Evolutionary conservation across 2,113 vertebrate genomes (phyloP).

Genomic region (Mesocricetus auratus): DNA sequence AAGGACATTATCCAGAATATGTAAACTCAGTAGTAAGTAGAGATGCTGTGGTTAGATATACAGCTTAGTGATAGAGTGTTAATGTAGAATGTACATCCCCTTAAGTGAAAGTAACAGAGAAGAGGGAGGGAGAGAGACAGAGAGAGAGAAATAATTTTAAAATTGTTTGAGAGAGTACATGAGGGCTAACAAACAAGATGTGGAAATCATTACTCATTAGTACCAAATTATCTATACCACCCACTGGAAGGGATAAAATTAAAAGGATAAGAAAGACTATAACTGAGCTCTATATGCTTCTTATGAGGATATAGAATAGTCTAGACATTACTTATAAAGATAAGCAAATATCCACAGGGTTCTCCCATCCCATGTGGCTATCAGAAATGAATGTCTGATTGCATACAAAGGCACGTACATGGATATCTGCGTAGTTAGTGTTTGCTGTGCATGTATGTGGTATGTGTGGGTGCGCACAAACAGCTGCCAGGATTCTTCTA

Average conservation of each 20-base stretch:
- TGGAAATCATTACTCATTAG: background rate
- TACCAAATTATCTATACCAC: background rate
- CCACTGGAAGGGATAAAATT: background rate
- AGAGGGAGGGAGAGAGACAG: background rate
- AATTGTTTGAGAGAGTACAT: background rate
- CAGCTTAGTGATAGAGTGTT: background rate
- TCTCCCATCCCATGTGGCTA: background rate
- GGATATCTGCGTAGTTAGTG: background rate
- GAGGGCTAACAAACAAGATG: constrained; percentile 31
- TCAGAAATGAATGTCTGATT: constrained; percentile 24
- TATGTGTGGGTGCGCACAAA: background rate
- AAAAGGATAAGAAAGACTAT: constrained; percentile 30
- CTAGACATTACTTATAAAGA: constrained; percentile 7
- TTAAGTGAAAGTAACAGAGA: background rate
- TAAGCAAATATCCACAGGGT: background rate
- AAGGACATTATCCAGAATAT: background rate
- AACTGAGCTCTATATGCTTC: background rate
- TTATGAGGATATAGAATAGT: background rate
- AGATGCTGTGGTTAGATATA: background rate
- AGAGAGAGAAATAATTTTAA: background rate
- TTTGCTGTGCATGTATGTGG: background rate
- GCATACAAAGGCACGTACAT: background rate
- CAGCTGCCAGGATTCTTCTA: background rate
- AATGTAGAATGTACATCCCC: background rate
- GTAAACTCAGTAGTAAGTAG: background rate